These are phyloP conservation scores for Archegozetes longisetosus DNA, from an alignment of 1,140 invertebrate genomes.

Conservation along the genomic window DNA sequence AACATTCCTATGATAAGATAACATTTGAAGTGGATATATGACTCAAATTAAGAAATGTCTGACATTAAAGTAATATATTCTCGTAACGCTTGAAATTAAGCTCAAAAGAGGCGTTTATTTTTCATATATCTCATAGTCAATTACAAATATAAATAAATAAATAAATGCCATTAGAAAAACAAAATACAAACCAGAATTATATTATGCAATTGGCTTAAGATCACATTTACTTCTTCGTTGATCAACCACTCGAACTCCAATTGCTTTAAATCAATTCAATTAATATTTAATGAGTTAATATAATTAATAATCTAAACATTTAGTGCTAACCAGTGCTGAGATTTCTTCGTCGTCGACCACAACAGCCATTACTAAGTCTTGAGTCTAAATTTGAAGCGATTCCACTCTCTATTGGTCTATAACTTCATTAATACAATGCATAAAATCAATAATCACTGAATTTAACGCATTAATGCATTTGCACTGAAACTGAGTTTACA, in stretches of 20 bases:
- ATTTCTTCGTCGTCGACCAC: conserved; percentile 7
- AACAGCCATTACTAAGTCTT: conserved; percentile 1
- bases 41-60: too few relatives aligned
- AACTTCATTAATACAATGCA: too few relatives aligned
- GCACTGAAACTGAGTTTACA: too few relatives aligned
- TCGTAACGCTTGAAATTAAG: too few relatives aligned
- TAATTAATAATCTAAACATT: neutral
- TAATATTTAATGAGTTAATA: neutral
- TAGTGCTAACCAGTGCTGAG: neutral
- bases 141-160: conserved; percentile 25
- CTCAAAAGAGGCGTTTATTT: too few relatives aligned
- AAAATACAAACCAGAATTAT: conserved; percentile 50
- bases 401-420: too few relatives aligned
- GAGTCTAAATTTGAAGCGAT: too few relatives aligned
- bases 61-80: too few relatives aligned
- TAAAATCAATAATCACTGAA: too few relatives aligned
- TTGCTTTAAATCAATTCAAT: conserved; percentile 45
- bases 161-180: neutral
- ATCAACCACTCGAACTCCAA: conserved; percentile 85
- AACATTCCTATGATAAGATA: conserved; percentile 22
- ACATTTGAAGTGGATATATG: conserved; percentile 10
- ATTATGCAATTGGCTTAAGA: conserved; percentile 60
- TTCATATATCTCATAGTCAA: conserved; percentile 9
- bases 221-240: conserved; percentile 68
- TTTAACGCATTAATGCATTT: too few relatives aligned